Conservation (phyloP, 64 coral and sea anemone species). For the Trachythela sp. region DNA sequence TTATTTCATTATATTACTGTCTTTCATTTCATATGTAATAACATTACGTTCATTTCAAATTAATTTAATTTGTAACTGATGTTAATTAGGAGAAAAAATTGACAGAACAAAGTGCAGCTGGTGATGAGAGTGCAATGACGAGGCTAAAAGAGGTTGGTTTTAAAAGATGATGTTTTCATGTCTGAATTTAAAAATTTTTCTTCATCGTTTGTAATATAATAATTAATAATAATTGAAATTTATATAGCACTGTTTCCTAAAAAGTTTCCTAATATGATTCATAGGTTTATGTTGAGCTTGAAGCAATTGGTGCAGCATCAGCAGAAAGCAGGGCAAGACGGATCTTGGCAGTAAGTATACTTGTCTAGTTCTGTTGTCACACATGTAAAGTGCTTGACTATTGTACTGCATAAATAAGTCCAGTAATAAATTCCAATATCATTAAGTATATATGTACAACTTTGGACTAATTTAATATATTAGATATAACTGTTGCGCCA, state of each 20-base stretch:
- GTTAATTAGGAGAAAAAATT: conserved; percentile 64
- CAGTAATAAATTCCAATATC: too few species aligned
- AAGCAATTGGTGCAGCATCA: conserved; percentile 96
- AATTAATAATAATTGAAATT: too few species aligned
- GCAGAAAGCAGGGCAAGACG: conserved; percentile 84
- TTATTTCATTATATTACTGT: not conserved
- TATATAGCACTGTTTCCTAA: too few species aligned
- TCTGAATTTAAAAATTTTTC: not conserved
- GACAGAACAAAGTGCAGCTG: conserved; percentile 64
- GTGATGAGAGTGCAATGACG: conserved; percentile 76
- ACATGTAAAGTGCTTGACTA: too few species aligned
- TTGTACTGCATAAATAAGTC: too few species aligned
- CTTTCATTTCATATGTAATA: not conserved
- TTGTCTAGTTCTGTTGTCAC: not conserved
- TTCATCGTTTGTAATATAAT: too few species aligned
- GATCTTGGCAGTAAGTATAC: conserved; percentile 84
- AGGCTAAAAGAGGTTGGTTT: conserved; percentile 76
- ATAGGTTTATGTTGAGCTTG: conserved; percentile 88
- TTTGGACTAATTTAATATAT: too few species aligned
- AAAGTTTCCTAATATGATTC: too few species aligned
- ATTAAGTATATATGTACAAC: too few species aligned
- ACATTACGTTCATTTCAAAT: not conserved
- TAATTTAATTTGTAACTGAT: too few species aligned
- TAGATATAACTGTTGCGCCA: too few species aligned
- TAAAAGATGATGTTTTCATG: not conserved